A percentile compares a stretch with the other conserved stretches of the same genome.
phyloP scores from a whole-genome alignment of 2,888 invertebrate species.

The Rhyacophila evoluta region DNA sequence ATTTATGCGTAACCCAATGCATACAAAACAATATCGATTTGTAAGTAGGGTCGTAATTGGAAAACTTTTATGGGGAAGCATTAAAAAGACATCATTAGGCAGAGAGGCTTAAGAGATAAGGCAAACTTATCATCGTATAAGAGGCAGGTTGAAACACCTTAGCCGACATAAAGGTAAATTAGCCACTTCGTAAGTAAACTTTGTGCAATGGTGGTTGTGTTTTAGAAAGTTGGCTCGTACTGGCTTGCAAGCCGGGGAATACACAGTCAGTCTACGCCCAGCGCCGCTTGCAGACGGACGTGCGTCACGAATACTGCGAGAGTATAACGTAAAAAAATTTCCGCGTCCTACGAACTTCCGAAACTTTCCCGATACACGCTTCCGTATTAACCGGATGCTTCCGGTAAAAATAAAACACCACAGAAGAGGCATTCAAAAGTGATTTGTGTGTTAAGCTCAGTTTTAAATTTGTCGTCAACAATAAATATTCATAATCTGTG shows the following conservation, averaged over 20 bases:
- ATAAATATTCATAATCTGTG: neutral
- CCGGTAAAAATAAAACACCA: neutral
- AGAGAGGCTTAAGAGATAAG: neutral
- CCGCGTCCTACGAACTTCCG: conserved; percentile 16
- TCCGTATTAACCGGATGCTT: neutral
- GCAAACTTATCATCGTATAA: conserved; percentile 3
- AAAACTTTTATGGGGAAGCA: conserved; percentile 1
- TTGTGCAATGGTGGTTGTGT: neutral
- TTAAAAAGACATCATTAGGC: conserved; percentile 14
- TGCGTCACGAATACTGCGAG: neutral
- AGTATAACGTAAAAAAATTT: neutral
- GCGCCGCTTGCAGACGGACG: conserved; percentile 8
- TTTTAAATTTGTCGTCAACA: neutral
- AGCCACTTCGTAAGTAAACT: conserved; percentile 7
- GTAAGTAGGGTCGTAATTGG: neutral
- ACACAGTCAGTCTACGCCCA: neutral
- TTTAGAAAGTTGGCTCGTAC: conserved; percentile 14
- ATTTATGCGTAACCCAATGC: neutral
- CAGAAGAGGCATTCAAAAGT: neutral
- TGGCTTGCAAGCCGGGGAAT: neutral
- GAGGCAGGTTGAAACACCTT: conserved; percentile 22
- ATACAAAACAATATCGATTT: neutral
- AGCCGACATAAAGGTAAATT: conserved; percentile 16
- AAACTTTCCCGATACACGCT: neutral
- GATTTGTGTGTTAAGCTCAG: neutral